Percentiles rank a stretch among this genome's conserved stretches.
phyloP scores from a whole-genome alignment of 2,797 vertebrate species.

The Dromococcyx pavoninus region DNA sequence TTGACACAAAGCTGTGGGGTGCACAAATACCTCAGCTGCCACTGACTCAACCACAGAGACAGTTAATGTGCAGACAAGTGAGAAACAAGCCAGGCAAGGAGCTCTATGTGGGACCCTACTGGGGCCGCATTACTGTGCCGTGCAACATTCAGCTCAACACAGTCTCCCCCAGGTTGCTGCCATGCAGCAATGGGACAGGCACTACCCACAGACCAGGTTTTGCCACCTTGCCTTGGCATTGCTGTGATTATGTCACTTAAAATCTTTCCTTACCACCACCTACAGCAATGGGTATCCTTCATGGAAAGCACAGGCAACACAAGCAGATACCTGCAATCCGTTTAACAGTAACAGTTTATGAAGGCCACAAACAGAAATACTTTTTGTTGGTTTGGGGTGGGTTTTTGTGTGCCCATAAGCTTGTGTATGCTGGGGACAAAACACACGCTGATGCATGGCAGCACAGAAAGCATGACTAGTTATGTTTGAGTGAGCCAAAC shows the following conservation, averaged over 20 bases:
- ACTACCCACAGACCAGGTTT: no score
- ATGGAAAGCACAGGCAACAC: background rate
- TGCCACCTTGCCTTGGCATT: background rate
- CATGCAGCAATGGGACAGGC: no score
- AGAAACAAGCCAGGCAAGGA: background rate
- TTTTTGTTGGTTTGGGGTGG: background rate
- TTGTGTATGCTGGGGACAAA: background rate
- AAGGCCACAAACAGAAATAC: background rate
- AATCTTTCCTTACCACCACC: background rate
- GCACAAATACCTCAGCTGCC: background rate
- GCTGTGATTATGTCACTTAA: background rate
- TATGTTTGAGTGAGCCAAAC: accelerated
- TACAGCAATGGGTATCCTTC: background rate
- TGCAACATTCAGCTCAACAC: background rate
- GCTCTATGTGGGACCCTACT: no score
- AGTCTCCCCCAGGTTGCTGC: background rate
- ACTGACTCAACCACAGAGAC: background rate
- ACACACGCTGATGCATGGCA: background rate
- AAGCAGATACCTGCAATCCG: background rate
- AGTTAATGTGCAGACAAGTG: background rate
- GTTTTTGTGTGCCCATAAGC: background rate
- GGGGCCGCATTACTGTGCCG: background rate
- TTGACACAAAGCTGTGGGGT: background rate
- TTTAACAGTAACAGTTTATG: background rate
- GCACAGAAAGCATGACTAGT: background rate